Conservation (phyloP, 2,888 invertebrate genomes). For the Tetramorium bicarinatum region DNA sequence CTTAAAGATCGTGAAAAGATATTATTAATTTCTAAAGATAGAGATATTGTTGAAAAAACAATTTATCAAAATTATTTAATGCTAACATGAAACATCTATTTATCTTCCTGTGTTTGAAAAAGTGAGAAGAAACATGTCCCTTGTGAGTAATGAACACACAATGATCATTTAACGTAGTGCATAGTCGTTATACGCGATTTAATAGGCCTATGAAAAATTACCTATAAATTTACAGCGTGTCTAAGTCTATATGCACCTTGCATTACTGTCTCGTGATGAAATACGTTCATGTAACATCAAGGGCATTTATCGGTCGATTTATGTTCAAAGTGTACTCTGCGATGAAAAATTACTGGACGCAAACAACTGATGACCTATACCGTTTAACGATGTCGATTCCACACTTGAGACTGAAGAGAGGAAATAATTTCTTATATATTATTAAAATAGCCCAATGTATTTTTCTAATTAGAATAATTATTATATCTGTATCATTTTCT, state of each 20-base stretch:
- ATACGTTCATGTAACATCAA: slow-evolving; percentile 13
- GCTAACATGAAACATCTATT: neutral
- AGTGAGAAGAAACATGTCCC: neutral
- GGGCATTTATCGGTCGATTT: slow-evolving; percentile 17
- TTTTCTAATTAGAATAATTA: neutral
- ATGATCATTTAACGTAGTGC: neutral
- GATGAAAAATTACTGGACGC: slow-evolving; percentile 8
- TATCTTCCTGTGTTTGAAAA: slow-evolving; percentile 10
- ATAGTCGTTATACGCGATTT: slow-evolving; percentile 12
- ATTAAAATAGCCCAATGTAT: neutral
- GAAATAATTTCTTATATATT: neutral
- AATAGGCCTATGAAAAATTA: slow-evolving; percentile 37
- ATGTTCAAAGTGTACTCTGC: neutral
- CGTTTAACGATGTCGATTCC: neutral
- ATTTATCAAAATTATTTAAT: neutral
- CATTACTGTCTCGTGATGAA: slow-evolving; percentile 19
- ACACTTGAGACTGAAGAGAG: neutral
- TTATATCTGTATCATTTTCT: neutral
- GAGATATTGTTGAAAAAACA: neutral
- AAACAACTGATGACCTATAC: neutral
- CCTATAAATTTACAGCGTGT: neutral
- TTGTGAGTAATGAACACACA: neutral
- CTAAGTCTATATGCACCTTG: slow-evolving; percentile 28
- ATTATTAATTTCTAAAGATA: neutral
- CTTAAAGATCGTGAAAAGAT: neutral